Conservation (phyloP, 2,113 vertebrate species). For the Orientallactaga bullata region DNA sequence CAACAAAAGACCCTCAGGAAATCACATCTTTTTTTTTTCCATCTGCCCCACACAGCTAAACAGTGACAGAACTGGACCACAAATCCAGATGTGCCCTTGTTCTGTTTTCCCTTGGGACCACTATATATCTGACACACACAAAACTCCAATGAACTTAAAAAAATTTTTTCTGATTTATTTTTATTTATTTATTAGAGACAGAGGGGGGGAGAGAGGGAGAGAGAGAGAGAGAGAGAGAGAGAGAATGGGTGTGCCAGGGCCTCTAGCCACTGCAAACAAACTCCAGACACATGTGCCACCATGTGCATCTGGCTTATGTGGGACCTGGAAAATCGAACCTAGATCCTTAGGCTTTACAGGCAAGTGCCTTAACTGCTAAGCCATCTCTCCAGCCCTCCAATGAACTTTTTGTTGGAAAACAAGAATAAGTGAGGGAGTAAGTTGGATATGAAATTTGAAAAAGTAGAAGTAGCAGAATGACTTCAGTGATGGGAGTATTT, state of each 20-base stretch:
- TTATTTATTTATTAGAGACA: too few species aligned
- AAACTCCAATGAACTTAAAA: neutral
- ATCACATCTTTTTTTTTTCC: neutral
- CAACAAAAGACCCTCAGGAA: neutral
- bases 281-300: too few species aligned
- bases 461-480: neutral
- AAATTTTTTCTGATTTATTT: too few species aligned
- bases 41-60: neutral
- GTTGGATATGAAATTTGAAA: neutral
- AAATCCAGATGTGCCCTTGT: neutral
- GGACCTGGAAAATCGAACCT: too few species aligned
- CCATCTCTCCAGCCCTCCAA: too few species aligned
- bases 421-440: neutral
- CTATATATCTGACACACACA: neutral
- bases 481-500: neutral
- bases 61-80: neutral
- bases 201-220: too few species aligned
- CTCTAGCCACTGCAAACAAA: too few species aligned
- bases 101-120: neutral
- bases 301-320: too few species aligned
- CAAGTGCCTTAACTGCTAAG: too few species aligned
- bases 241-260: too few species aligned
- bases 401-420: neutral
- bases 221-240: too few species aligned
- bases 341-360: too few species aligned